These are phyloP conservation scores for Erethizon dorsatum DNA, from an alignment of 2,797 vertebrate genomes.

Conservation along the genomic window DNA sequence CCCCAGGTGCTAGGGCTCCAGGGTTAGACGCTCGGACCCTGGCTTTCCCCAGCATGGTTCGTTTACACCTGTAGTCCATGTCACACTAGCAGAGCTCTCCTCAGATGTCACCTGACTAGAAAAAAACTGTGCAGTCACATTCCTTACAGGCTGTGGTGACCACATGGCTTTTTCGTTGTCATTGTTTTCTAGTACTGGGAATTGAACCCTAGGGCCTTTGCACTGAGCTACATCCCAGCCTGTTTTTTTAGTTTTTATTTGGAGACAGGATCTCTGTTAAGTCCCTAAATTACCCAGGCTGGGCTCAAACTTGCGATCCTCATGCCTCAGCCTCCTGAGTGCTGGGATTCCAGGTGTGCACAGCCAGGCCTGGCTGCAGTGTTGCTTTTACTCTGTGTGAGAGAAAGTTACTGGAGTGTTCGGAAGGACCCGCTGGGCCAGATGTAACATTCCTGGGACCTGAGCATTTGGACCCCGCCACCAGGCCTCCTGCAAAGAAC, in stretches of 20 bases:
- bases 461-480: not conserved
- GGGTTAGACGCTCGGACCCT: not conserved
- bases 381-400: not conserved
- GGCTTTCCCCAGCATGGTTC: not conserved
- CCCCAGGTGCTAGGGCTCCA: fast-evolving
- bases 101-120: not conserved
- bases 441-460: not conserved
- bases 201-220: not conserved
- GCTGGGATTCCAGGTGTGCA: not conserved
- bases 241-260: not conserved
- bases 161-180: not conserved
- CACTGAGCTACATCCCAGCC: not conserved
- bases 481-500: not conserved
- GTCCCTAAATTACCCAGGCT: not conserved
- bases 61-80: not conserved
- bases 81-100: no score
- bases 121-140: not conserved
- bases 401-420: not conserved
- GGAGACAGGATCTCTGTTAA: not conserved
- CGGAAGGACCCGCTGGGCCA: not conserved
- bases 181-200: not conserved
- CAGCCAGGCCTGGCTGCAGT: not conserved
- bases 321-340: not conserved
- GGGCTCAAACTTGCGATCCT: not conserved
- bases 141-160: not conserved